Percentiles rank a stretch among this genome's conserved stretches.
phyloP scores from a whole-genome alignment of 2,888 invertebrate genomes.

The Ennomos erosarius region DNA sequence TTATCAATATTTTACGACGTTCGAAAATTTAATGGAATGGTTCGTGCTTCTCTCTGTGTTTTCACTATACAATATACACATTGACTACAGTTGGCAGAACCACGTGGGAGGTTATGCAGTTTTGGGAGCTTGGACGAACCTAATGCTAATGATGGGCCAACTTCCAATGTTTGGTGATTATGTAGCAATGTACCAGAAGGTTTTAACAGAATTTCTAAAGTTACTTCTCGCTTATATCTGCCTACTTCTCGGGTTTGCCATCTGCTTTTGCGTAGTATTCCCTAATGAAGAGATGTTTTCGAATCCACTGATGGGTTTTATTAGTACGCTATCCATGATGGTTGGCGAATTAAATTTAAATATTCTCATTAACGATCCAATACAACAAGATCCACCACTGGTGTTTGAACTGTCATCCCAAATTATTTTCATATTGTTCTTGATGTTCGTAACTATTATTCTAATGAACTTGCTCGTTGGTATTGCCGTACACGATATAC shows the following conservation, averaged over 20 bases:
- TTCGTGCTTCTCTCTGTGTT: constrained; percentile 93
- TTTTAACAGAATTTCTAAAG: constrained; percentile 93
- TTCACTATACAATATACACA: constrained; percentile 91
- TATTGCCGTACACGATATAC: constrained; percentile 95
- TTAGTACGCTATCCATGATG: constrained; percentile 95
- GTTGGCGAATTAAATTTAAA: constrained; percentile 93
- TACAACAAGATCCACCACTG: constrained; percentile 89
- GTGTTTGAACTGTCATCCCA: constrained; percentile 91
- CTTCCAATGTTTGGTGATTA: constrained; percentile 95
- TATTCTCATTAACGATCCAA: constrained; percentile 89
- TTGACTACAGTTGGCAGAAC: constrained; percentile 93
- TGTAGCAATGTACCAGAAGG: constrained; percentile 95
- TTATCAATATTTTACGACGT: constrained; percentile 91
- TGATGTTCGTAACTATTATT: constrained; percentile 93
- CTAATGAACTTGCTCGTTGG: constrained; percentile 94
- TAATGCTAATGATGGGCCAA: constrained; percentile 95
- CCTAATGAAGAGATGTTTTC: constrained; percentile 93
- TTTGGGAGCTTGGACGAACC: constrained; percentile 93
- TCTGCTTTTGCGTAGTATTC: constrained; percentile 95
- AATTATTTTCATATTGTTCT: constrained; percentile 91
- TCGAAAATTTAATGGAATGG: constrained; percentile 95
- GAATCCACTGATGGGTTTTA: constrained; percentile 93
- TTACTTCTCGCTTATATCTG: constrained; percentile 93
- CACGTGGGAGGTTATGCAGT: constrained; percentile 95
- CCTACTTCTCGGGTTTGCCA: constrained; percentile 92